Percentiles rank a stretch among this genome's conserved stretches.
Evolutionary conservation across 2,113 vertebrate species (phyloP).

Genomic region (Centropus bengalensis): DNA sequence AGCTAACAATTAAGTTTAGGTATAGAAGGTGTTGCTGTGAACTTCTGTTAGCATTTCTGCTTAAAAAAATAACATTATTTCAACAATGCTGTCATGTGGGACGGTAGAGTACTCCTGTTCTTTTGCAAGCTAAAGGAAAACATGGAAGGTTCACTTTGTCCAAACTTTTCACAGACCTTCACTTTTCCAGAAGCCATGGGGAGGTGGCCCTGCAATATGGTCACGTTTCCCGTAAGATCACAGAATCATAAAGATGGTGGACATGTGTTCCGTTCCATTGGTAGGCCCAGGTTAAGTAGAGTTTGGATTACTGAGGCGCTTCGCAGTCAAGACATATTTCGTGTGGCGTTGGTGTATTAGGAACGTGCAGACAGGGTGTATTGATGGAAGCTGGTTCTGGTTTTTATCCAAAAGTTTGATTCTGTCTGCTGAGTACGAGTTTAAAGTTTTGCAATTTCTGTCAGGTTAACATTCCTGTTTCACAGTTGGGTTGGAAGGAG

Average conservation of each 20-base stretch:
- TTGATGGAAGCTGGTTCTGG: background rate
- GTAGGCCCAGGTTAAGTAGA: fast-evolving
- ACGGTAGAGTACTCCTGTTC: background rate
- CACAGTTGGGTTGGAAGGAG: background rate
- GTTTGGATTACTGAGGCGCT: background rate
- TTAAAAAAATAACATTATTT: background rate
- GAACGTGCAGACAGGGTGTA: background rate
- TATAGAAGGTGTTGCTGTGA: background rate
- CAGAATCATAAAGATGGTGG: background rate
- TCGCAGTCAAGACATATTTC: background rate
- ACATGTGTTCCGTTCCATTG: background rate
- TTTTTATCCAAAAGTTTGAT: background rate
- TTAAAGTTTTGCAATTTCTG: background rate
- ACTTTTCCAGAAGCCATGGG: background rate
- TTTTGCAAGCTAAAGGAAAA: background rate
- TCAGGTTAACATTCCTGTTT: background rate
- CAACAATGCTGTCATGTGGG: background rate
- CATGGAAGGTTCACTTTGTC: background rate
- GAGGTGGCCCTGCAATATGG: background rate
- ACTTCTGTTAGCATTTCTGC: background rate
- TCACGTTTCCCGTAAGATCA: background rate
- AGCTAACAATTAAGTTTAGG: background rate
- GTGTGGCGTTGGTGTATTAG: background rate
- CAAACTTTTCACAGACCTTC: background rate
- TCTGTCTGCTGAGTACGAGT: background rate